Evolutionary conservation across 2,113 vertebrate genomes (phyloP), one percentile per base, ranked within the genome.

Genomic region (Sinocyclocheilus anshuiensis): DNA sequence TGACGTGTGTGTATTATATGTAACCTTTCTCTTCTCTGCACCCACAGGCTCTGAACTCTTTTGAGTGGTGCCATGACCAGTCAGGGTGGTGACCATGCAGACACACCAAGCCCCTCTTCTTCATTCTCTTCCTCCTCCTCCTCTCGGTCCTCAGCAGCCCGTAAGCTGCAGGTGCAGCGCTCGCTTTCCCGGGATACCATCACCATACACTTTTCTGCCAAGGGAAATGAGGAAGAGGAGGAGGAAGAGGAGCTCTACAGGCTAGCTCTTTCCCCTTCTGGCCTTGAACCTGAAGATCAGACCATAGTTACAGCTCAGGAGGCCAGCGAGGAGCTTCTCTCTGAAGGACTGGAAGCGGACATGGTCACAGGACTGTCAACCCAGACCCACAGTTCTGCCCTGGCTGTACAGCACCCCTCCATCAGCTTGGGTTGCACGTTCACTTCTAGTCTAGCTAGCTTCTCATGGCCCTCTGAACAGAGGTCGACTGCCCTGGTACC

Each of bases 181-280:
- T 99, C 98, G 4, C 92, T 96, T 84, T 99, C 98, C 83, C 95
- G 95, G 91, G 98, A 99, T 93, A 98, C 96, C 93, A 97, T 99
- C 92, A 98, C 98, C 93, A 98, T 99, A 94, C 98, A 97, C 94
- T 99, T 99, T 95, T 99, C 97, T 69, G 97, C 97, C 87, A 95
- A 96, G 88, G 97, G 97, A 92, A 97, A 97, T 93, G 97, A 99
- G 91, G 97, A 98, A 91, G 98, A 99, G 83, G 98, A 99, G 67
- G 98, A 99, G 86, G 97, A 99, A 81, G 97, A 98, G 90, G 96
- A 97, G 90, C 95, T 98, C 55, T 95, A 94, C 13, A 89, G 92
- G 45, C 50, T 89, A 7, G 39, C 88, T 0, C 11, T 65, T 82
- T 92, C 91, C 77, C 90, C 96, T 16, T 88, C 87, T 29, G 39